Base-by-base conservation (phyloP, 2,888 invertebrate species). In the Alentia gelatinosa region DNA sequence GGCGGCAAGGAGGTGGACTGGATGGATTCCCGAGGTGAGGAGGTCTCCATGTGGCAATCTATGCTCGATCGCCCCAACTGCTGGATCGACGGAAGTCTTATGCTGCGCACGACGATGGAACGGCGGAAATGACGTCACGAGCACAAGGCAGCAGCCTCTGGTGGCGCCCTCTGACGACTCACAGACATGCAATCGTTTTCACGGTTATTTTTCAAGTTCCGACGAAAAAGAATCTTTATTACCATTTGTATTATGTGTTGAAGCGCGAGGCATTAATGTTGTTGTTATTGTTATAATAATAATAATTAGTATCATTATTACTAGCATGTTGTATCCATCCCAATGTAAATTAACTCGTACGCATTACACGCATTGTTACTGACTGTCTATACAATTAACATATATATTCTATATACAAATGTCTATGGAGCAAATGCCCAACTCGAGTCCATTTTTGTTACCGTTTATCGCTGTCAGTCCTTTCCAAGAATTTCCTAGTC, bases 81-180 rank as follows among this genome's bases (percentile, higher is more conserved):
- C 96, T 99, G 99, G 99, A 98, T 99, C n/a, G 99, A 99, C 96
- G 98, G 98, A 91, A 98, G 98, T 91, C 97, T 99, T 83, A 97
- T 98, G 4, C 97, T 99, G 74, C 97, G 99, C 94, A 97, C 98
- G 84, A 95, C 94, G 92, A 96, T 96, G 96, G 95, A 94, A 83
- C 94, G 94, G 35, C 42, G 92, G 89, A 42, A 89, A 63, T 90
- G 89, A 40, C 63, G 47, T 47, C 86, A 89, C 37, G 56, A 56
- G 47, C 86, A 40, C 83, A 83, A 5, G 19, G 40, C 88, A n/a
- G 56, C 89, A 26, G 33, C 63, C 26, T 35, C 50, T 23, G 5
- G 19, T 33, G 79, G 79, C 19, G 37, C 39, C 37, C 12, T 39
- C 37, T 79, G 37, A 79, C 9, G 74, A 9, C 63, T 15, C 9